phyloP scores from a whole-genome alignment of 2,797 vertebrate genomes.

The Neoniphon sammara region DNA sequence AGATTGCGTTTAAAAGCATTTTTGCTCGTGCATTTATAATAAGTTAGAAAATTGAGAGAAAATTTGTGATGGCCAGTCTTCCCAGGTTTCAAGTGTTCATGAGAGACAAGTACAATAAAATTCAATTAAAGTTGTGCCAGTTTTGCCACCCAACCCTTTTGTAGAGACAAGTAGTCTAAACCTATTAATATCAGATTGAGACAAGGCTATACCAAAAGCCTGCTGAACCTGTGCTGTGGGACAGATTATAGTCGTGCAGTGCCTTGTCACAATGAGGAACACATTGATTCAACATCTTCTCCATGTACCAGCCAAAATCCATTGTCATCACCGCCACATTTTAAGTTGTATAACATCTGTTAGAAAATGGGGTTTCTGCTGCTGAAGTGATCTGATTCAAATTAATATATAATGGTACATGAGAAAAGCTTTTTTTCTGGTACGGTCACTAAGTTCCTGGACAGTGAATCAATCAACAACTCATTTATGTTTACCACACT shows the following conservation, averaged over 20 bases:
- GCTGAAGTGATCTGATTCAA: background rate
- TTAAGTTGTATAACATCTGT: constrained; percentile 29
- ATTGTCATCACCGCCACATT: constrained; percentile 5
- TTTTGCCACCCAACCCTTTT: background rate
- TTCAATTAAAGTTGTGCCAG: constrained; percentile 3
- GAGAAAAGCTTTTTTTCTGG: no score
- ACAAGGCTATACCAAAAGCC: constrained; percentile 44
- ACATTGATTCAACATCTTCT: constrained; percentile 30
- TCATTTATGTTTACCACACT: background rate
- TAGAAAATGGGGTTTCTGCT: constrained; percentile 22
- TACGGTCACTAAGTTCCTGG: no score
- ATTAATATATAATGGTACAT: no score
- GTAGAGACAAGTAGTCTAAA: constrained; percentile 11
- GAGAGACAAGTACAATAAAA: background rate
- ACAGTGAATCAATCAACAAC: background rate
- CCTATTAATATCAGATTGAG: constrained; percentile 23
- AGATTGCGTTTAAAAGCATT: background rate
- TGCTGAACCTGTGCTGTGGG: constrained; percentile 50
- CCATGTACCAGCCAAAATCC: constrained; percentile 22
- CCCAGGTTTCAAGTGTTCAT: background rate
- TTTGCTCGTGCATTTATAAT: background rate
- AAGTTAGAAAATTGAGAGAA: background rate
- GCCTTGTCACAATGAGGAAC: constrained; percentile 4
- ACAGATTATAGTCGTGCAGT: constrained; percentile 46
- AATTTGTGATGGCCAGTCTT: background rate